Evolutionary conservation across 2,888 invertebrate species (phyloP), one percentile per base, ranked within the genome.

Genomic region (Drosophila acutilabella): DNA sequence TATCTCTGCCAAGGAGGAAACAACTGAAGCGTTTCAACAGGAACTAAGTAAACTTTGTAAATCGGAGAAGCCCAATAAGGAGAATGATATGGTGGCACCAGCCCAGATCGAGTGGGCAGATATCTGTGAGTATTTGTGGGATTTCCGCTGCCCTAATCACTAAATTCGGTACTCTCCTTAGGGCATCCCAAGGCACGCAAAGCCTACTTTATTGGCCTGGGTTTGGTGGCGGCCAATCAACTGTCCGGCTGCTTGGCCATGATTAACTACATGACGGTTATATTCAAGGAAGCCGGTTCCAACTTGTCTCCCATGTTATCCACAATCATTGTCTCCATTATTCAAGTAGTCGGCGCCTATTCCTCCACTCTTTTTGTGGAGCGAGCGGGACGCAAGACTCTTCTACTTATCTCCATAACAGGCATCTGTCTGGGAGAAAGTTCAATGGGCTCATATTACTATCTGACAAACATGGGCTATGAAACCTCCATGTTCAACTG

Each of bases 221-320:
- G 64, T 3, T 71, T 92, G 7, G 80, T 91, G 78, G 74, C 78
- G 0, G 53, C 91, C 7, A 90, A 90, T 76, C 90, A 91, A 57
- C 81, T 89, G 33, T 86, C 86, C 44, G 91, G 91, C 4, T 87
- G 89, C 41, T 90, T 90, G 56, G 90, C 89, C 1, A 84, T 91
- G 88, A 45, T 91, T 0, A 91, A 89, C 50, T 91, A 90, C 42
- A 88, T 90, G 3, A 90, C 91, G 2, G 78, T 77, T 4, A 91
- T 91, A 16, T 91, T 91, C 47, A 26, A 85, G 50, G 74, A 90
- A 60, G 74, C 90, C 4, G 91, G 91, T 0, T 91, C 91, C 4
- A 89, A 66, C 68, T 62, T 91, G 3, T 68, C 88, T 2, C 91
- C 91, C 0, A 89, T 83, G 42, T 52, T 81, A 30, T 89, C 90